These are phyloP conservation scores for Callitettix versicolor DNA, from an alignment of 1,140 invertebrate genomes.

Conservation along the genomic window DNA sequence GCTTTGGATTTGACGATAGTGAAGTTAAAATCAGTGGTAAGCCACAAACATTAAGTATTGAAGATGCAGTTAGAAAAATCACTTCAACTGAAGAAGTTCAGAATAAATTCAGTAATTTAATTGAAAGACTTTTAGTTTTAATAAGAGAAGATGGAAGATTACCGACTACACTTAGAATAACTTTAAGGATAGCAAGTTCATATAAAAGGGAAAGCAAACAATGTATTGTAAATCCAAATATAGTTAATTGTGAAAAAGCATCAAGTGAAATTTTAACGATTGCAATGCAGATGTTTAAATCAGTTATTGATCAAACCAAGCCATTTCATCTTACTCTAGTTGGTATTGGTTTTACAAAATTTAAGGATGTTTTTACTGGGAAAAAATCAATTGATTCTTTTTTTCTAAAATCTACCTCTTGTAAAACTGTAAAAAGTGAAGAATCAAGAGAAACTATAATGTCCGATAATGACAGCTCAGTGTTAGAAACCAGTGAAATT, in stretches of 20 bases:
- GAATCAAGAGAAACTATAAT: no score
- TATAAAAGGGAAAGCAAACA: slow-evolving; percentile 56
- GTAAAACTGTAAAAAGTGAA: no score
- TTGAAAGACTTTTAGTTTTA: slow-evolving; percentile 54
- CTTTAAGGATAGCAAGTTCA: slow-evolving; percentile 54
- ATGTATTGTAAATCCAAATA: slow-evolving; percentile 50
- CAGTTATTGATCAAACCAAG: slow-evolving; percentile 55
- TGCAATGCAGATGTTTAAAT: slow-evolving; percentile 61
- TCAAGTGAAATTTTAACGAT: slow-evolving; percentile 53
- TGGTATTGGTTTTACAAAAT: slow-evolving; percentile 67
- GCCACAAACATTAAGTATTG: slow-evolving; percentile 58
- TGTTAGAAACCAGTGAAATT: no score
- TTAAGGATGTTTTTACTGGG: slow-evolving; percentile 31
- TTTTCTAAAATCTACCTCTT: no score
- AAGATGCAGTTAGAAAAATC: slow-evolving; percentile 60
- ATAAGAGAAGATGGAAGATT: slow-evolving; percentile 63
- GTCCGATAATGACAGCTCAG: no score
- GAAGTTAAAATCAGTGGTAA: slow-evolving; percentile 56
- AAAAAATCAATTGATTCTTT: slow-evolving; percentile 30
- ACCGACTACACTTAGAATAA: slow-evolving; percentile 58
- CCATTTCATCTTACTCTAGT: slow-evolving; percentile 66
- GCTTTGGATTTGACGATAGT: slow-evolving; percentile 56
- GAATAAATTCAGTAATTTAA: slow-evolving; percentile 49
- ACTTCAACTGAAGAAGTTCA: slow-evolving; percentile 57
- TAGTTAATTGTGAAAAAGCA: slow-evolving; percentile 44